Evolutionary conservation across 2,888 invertebrate species (phyloP).

Genomic region (Calameuta filiformis): DNA sequence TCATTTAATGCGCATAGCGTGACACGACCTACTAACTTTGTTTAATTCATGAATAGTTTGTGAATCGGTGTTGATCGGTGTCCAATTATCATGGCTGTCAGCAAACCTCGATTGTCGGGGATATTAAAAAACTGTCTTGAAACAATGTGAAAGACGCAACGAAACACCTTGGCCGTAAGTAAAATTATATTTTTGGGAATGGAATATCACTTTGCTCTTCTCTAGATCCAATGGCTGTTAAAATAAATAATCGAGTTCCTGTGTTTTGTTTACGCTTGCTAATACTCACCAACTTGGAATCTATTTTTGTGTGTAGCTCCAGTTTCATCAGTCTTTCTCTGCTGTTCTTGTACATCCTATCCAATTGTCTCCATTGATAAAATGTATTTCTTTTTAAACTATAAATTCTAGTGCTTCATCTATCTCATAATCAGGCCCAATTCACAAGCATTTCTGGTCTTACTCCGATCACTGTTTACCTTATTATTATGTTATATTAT

Average conservation of each 20-base stretch:
- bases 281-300: not conserved
- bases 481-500: not conserved
- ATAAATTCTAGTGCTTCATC: not conserved
- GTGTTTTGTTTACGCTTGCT: constrained; percentile 3
- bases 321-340: not conserved
- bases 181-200: not conserved
- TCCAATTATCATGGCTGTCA: constrained; percentile 17
- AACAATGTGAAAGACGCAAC: constrained; percentile 27
- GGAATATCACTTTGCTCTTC: not conserved
- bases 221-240: not conserved
- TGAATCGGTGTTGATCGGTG: not conserved
- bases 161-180: constrained; percentile 11
- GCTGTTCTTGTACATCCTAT: not conserved
- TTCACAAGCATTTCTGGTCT: not conserved
- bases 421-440: not conserved
- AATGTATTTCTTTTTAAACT: not conserved
- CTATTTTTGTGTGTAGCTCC: not conserved
- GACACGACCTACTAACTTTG: not conserved
- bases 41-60: not conserved
- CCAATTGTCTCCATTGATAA: not conserved
- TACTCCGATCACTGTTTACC: not conserved
- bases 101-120: constrained; percentile 14
- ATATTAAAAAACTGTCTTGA: constrained; percentile 16
- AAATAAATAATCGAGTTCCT: constrained; percentile 1
- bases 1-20: not conserved